Evolutionary conservation across 2,113 vertebrate species (phyloP).

Genomic region (Pluvianellus socialis): DNA sequence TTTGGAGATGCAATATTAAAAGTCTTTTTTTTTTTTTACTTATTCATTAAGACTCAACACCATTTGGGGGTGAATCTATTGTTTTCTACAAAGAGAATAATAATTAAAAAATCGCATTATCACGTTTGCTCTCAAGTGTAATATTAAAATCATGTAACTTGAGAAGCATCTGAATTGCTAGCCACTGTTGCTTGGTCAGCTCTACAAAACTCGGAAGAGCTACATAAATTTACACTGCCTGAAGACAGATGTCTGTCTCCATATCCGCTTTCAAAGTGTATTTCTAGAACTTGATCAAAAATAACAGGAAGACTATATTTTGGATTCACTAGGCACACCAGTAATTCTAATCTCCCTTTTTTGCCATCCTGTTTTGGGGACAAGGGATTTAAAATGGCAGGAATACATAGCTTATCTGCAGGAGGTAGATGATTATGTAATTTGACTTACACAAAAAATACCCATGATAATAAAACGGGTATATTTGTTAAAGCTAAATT

Average conservation of each 20-base stretch:
- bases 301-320: not conserved
- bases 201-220: not conserved
- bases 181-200: not conserved
- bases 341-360: not conserved
- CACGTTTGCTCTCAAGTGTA: not conserved
- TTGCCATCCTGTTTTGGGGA: not conserved
- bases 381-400: not conserved
- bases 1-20: not conserved
- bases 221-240: not conserved
- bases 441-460: not conserved
- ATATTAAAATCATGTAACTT: not conserved
- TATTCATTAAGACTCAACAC: not conserved
- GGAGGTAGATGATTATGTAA: not conserved
- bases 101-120: not conserved
- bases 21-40: not conserved
- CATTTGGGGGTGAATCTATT: not conserved
- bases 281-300: not conserved
- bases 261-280: not conserved
- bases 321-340: not conserved
- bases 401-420: not conserved
- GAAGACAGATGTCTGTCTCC: not conserved
- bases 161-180: not conserved
- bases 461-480: not conserved
- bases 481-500: not conserved
- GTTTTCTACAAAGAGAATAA: not conserved